Base-by-base conservation (phyloP, 2,797 vertebrate genomes). In the Sebastes steindachneri region DNA sequence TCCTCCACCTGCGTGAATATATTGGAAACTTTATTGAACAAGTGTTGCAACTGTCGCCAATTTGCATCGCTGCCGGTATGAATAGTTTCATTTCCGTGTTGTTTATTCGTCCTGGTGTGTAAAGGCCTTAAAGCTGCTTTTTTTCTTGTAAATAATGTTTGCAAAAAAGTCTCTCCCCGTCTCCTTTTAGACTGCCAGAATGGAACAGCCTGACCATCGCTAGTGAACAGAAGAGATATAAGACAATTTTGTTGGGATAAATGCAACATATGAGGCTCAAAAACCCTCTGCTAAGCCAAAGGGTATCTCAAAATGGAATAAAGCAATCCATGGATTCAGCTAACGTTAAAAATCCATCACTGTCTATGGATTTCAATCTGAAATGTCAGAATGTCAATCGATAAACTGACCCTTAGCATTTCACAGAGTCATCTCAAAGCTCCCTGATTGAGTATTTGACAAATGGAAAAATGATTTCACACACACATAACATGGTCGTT, bases 361-460 rank as follows among this genome's bases (percentile, higher is more conserved):
- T 76, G 62, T 81, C 25, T 74, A 29, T 31, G 45, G 84, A 73
- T 81, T 86, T 88, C 79, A 80, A 82, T 74, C 67, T 75, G 48
- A 88, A 87, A 90, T 80, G 84, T 83, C 80, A 83, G 19, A 31
- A 31, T 84, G 67, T 83, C 79, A 81, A 74, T 91, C 83, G 55
- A 82, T 88, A 80, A 91, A 79, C 25, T 3, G 68, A 82, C 75
- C 64, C 75, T 71, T 17, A 8, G 5, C 23, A 4, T 81, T 69
- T 65, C 45, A 79, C 28, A n/a, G 26, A 78, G 67, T 63, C 70
- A 14, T 54, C 55, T 37, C 7, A 3, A 51, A 53, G 25, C 59
- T 33, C 21, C 2, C 21, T 6, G n/a, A 69, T 14, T 19, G 68
- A 72, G 14, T 70, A 60, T 28, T 60, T 54, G 29, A 68, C n/a